Percentiles rank a stretch among this genome's conserved stretches.
These are phyloP conservation scores for Sarcophaga carnaria DNA, from an alignment of 2,888 invertebrate genomes.

Conservation along the genomic window DNA sequence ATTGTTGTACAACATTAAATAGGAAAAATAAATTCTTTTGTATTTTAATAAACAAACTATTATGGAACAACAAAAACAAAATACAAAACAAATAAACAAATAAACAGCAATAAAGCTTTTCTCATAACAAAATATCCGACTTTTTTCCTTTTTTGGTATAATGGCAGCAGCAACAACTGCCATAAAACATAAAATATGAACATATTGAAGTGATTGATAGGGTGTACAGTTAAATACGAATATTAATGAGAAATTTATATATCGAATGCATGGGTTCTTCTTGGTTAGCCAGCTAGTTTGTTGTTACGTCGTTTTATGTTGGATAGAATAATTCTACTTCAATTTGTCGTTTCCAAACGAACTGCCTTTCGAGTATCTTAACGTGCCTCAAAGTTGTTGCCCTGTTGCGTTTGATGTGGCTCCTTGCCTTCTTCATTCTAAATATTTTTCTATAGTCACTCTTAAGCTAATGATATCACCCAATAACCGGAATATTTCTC, in stretches of 20 bases:
- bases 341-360: no score
- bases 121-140: constrained; percentile 23
- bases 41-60: constrained; percentile 51
- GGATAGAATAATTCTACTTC: no score
- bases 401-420: no score
- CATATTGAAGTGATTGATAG: not conserved
- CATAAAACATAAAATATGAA: not conserved
- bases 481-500: no score
- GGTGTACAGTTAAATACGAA: not conserved
- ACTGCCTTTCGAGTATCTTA: no score
- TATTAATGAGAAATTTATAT: not conserved
- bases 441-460: no score
- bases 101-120: constrained; percentile 39
- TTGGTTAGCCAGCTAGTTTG: no score
- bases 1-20: not conserved
- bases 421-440: no score
- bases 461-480: no score
- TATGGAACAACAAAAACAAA: constrained; percentile 4
- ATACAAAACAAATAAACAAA: constrained; percentile 20
- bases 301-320: no score
- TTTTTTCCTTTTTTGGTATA: not conserved
- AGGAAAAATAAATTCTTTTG: constrained; percentile 33
- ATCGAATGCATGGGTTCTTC: not conserved
- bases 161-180: not conserved
- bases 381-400: no score